Percentiles rank a stretch among this genome's conserved stretches.
These are phyloP conservation scores for Bubo blakistoni DNA, from an alignment of 2,113 vertebrate genomes.

Conservation along the genomic window DNA sequence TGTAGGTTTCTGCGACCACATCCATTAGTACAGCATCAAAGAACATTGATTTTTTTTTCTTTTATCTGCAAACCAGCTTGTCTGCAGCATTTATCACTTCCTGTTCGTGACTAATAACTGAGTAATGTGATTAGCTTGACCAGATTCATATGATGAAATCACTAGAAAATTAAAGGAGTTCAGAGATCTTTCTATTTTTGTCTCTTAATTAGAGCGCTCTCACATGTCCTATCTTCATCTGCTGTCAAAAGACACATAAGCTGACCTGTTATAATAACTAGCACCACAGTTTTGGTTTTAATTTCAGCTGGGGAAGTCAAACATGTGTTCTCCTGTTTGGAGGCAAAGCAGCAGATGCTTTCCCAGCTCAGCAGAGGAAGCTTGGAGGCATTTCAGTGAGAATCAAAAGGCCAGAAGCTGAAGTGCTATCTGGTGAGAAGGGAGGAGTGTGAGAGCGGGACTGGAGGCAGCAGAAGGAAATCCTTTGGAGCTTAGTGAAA, in stretches of 20 bases:
- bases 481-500: not conserved
- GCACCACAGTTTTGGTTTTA: not conserved
- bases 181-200: not conserved
- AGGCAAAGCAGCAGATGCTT: not conserved
- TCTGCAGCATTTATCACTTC: not conserved
- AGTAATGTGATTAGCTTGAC: not conserved
- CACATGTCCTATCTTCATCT: not conserved
- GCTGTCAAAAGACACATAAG: not conserved
- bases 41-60: not conserved
- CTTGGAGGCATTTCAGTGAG: not conserved
- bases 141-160: not conserved
- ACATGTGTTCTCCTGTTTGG: not conserved
- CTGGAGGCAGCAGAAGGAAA: not conserved
- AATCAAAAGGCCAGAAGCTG: not conserved
- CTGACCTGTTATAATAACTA: not conserved
- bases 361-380: not conserved
- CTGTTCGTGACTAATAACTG: not conserved
- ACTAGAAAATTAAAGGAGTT: not conserved
- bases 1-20: not conserved
- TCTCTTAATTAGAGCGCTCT: not conserved
- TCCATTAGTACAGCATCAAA: slow-evolving; percentile 23
- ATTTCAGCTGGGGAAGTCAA: not conserved
- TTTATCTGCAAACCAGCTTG: not conserved
- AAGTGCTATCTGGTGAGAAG: not conserved
- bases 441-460: not conserved